Conservation (phyloP, 2,888 invertebrate genomes). For the Acanthosepion esculentum region DNA sequence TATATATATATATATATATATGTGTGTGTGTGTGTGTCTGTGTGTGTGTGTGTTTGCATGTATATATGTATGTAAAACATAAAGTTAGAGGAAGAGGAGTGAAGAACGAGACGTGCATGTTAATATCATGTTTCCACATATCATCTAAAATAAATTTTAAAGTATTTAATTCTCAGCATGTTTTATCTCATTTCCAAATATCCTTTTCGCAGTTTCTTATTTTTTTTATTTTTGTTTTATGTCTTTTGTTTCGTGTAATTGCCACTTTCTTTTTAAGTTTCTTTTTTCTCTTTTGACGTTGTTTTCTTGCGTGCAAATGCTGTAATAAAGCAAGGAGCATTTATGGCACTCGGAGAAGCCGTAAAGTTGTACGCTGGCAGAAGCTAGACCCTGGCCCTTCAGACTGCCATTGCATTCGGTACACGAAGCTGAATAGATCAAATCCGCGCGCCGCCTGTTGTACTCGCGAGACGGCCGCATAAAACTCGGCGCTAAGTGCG, state of each 20-base stretch:
- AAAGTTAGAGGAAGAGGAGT: too few relatives aligned
- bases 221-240: neutral
- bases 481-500: neutral
- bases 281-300: too few relatives aligned
- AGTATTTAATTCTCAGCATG: neutral
- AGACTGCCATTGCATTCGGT: neutral
- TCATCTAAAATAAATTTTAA: neutral
- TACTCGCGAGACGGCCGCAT: neutral
- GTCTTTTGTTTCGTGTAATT: neutral
- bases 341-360: neutral
- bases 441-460: constrained; percentile 5
- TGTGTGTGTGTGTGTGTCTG: too few relatives aligned
- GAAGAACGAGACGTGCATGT: too few relatives aligned
- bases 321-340: neutral
- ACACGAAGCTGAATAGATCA: neutral
- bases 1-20: too few relatives aligned
- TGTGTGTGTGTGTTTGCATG: too few relatives aligned
- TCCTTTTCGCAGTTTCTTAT: neutral
- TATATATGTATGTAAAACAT: too few relatives aligned
- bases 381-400: neutral
- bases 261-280: neutral
- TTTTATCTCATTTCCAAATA: neutral
- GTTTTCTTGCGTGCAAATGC: neutral
- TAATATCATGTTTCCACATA: too few relatives aligned
- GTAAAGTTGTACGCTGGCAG: neutral